Evolutionary conservation across 2,888 invertebrate species (phyloP).

Genomic region (Rhagium mordax): DNA sequence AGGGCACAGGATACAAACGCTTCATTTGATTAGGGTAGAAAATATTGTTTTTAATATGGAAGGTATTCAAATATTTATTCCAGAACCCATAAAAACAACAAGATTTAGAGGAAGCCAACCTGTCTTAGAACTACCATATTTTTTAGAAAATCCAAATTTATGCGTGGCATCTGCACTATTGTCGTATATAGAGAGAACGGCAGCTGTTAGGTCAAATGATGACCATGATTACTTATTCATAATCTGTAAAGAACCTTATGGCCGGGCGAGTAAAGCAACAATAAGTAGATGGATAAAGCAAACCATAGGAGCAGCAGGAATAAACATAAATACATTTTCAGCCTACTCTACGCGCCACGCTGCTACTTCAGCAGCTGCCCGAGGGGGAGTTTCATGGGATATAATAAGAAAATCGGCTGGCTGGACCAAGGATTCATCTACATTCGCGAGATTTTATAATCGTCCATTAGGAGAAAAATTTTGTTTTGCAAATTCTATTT

Average conservation of each 20-base stretch:
- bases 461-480: not conserved
- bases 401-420: not conserved
- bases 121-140: not conserved
- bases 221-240: too few species aligned
- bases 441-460: not conserved
- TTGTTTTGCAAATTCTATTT: not conserved
- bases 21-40: not conserved
- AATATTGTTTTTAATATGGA: not conserved
- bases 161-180: not conserved
- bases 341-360: not conserved
- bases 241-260: constrained; percentile 2
- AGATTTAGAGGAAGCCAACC: not conserved
- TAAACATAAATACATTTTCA: not conserved
- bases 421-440: not conserved
- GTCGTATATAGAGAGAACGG: not conserved
- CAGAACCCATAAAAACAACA: constrained; percentile 1
- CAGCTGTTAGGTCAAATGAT: too few species aligned
- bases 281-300: not conserved
- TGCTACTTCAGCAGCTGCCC: not conserved
- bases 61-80: constrained; percentile 6
- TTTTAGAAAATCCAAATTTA: not conserved
- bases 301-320: not conserved
- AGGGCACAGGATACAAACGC: constrained; percentile 12
- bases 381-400: not conserved
- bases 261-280: not conserved